Percentiles rank a stretch among this genome's conserved stretches.
Evolutionary conservation across 2,888 invertebrate species (phyloP).

Genomic region (Philonicus albiceps): DNA sequence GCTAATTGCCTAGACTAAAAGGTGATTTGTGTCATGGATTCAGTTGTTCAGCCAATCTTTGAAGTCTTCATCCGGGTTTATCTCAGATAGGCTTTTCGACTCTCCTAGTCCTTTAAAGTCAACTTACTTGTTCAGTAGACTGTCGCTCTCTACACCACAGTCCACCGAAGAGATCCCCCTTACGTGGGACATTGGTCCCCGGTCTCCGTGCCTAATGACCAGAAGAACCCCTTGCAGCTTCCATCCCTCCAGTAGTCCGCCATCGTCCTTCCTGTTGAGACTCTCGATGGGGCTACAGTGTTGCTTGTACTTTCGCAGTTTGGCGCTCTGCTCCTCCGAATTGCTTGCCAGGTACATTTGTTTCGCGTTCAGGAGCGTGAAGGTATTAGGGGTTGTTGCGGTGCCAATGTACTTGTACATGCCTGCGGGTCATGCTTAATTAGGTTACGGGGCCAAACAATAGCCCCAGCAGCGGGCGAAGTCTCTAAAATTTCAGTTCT

Average conservation of each 20-base stretch:
- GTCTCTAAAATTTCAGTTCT: conserved; percentile 46
- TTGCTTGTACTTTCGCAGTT: conserved; percentile 73
- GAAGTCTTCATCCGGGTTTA: no score
- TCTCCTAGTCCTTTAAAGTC: conserved; percentile 38
- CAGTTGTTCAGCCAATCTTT: no score
- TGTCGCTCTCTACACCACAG: conserved; percentile 70
- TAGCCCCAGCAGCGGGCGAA: background rate
- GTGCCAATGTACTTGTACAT: conserved; percentile 82
- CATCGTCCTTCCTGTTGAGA: conserved; percentile 77
- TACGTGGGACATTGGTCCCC: conserved; percentile 86
- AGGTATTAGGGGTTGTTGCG: conserved; percentile 58
- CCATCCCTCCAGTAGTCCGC: conserved; percentile 62
- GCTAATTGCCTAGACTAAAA: no score
- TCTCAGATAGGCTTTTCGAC: background rate
- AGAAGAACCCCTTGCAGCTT: conserved; percentile 68
- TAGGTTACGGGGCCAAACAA: conserved; percentile 29
- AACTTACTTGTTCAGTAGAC: conserved; percentile 58
- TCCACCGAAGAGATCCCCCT: conserved; percentile 79
- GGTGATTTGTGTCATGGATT: no score
- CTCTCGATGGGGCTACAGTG: conserved; percentile 77
- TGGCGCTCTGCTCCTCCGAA: conserved; percentile 67
- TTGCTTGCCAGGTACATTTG: conserved; percentile 47
- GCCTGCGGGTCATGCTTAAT: conserved; percentile 62
- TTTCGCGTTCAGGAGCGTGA: conserved; percentile 54
- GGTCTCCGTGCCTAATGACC: conserved; percentile 86